Conservation (phyloP, 2,888 invertebrate genomes). For the Drosophila fulvimacula region DNA sequence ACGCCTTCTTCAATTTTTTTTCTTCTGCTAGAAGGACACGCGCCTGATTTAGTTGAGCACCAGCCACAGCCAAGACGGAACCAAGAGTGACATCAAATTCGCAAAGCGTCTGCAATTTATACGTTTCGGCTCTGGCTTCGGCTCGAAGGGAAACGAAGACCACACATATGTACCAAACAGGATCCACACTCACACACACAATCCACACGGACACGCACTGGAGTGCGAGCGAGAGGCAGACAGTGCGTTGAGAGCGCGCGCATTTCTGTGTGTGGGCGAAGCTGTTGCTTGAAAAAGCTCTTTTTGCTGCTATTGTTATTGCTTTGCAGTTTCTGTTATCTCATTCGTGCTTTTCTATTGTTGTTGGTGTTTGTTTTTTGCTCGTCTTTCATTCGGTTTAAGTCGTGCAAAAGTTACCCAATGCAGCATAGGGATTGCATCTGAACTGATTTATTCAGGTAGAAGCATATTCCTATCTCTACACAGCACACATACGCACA, state of each 20-base stretch:
- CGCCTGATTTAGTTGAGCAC: constrained; percentile 32
- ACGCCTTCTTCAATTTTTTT: constrained; percentile 50
- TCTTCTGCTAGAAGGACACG: constrained; percentile 33
- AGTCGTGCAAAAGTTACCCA: constrained; percentile 4
- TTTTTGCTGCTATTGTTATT: constrained; percentile 23
- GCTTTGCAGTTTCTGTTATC: constrained; percentile 5
- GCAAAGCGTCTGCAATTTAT: constrained; percentile 57
- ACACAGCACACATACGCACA: background rate
- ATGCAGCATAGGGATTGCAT: constrained; percentile 39
- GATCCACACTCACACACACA: constrained; percentile 10
- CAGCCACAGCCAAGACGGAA: constrained; percentile 67
- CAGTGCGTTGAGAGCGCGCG: constrained; percentile 1
- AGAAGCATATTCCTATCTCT: constrained; percentile 5
- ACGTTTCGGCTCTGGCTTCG: constrained; percentile 27
- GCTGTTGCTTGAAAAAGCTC: constrained; percentile 55
- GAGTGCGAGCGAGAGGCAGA: background rate
- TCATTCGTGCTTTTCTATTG: constrained; percentile 2
- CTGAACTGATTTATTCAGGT: constrained; percentile 37
- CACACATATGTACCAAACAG: background rate
- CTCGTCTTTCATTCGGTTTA: constrained; percentile 2
- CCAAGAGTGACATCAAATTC: constrained; percentile 65
- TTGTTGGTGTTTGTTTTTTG: background rate
- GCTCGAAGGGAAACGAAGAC: constrained; percentile 28
- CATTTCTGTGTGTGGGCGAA: constrained; percentile 39
- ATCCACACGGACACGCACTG: constrained; percentile 1